A percentile compares a stretch with the other conserved stretches of the same genome.
Evolutionary conservation across 2,113 vertebrate species (phyloP).

Genomic region (Chinchilla lanigera): DNA sequence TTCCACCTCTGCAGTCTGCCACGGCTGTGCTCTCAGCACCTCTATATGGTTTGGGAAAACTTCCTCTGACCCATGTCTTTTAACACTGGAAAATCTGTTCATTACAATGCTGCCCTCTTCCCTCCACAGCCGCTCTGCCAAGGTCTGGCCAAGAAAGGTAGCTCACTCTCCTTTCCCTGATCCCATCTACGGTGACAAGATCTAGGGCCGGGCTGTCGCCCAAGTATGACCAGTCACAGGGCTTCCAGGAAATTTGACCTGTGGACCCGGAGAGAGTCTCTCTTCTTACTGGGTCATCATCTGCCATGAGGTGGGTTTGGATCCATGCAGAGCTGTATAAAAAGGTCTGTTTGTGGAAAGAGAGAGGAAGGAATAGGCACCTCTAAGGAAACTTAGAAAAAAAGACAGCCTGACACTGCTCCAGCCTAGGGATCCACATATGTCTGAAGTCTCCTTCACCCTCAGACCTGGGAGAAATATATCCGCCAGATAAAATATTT

Average conservation of each 20-base stretch:
- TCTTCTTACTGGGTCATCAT: not conserved
- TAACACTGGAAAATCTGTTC: not conserved
- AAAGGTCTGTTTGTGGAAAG: not conserved
- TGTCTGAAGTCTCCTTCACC: not conserved
- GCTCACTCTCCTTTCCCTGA: not conserved
- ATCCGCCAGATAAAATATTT: not conserved
- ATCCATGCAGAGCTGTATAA: not conserved
- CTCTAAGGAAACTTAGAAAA: not conserved
- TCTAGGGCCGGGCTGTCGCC: not conserved
- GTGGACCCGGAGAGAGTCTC: not conserved
- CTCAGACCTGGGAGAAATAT: not conserved
- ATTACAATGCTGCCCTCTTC: not conserved
- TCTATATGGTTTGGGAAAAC: not conserved
- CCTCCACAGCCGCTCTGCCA: not conserved
- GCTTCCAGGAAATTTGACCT: not conserved
- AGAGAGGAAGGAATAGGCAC: not conserved
- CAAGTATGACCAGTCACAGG: not conserved
- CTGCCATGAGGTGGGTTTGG: not conserved
- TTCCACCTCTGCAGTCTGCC: not conserved
- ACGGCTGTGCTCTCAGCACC: not conserved
- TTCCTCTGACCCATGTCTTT: not conserved
- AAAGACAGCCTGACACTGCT: not conserved
- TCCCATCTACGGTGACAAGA: not conserved
- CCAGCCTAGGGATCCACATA: not conserved
- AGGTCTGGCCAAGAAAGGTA: not conserved